These are phyloP conservation scores for Bradypodion pumilum DNA, from an alignment of 2,797 vertebrate genomes.

Conservation along the genomic window DNA sequence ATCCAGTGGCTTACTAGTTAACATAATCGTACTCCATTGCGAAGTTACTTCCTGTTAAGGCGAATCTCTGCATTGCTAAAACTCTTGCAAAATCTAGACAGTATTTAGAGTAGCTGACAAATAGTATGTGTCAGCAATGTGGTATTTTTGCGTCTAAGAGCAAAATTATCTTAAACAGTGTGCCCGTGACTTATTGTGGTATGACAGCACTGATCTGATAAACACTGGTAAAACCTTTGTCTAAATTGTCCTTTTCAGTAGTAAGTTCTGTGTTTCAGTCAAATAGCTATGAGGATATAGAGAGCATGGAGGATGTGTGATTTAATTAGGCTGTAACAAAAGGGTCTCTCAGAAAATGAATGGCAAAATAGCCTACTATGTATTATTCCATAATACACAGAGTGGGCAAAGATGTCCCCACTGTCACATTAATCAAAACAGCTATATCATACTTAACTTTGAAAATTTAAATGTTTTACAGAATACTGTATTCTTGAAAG, in stretches of 20 bases:
- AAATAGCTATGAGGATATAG: neutral
- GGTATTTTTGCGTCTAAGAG: neutral
- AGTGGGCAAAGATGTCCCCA: too few species aligned
- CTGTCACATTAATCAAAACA: neutral
- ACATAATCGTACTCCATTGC: neutral
- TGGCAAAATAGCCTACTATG: neutral
- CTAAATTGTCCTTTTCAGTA: neutral
- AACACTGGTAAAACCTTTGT: neutral
- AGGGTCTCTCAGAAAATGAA: neutral
- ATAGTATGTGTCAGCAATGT: neutral
- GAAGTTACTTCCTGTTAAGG: neutral
- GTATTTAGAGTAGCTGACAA: neutral
- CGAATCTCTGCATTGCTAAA: neutral
- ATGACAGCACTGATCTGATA: neutral
- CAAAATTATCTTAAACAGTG: neutral
- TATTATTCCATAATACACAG: too few species aligned
- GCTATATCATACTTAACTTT: neutral
- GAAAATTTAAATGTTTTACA: neutral
- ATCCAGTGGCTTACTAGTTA: neutral
- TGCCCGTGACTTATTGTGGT: too few species aligned
- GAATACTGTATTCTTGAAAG: neutral
- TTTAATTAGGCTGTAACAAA: neutral
- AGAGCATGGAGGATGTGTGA: neutral
- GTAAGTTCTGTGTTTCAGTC: neutral
- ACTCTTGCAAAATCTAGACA: neutral